Percentiles rank a stretch among this genome's conserved stretches.
These are phyloP conservation scores for Nymphicus hollandicus DNA, from an alignment of 2,113 vertebrate species.

Conservation along the genomic window DNA sequence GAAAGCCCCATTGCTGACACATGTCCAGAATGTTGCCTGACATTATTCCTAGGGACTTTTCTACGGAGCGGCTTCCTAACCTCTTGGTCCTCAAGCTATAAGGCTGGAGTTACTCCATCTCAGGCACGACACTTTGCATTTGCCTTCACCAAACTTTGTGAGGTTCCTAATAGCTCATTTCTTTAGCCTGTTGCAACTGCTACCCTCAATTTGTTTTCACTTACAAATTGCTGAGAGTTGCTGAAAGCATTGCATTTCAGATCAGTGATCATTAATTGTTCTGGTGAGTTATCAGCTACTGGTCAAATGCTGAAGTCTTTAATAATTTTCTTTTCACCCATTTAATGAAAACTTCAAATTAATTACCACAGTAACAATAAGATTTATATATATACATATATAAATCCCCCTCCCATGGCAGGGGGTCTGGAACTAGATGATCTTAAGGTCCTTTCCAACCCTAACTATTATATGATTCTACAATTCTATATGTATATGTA, in stretches of 20 bases:
- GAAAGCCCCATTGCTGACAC: background rate
- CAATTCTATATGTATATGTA: no score
- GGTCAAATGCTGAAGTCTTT: background rate
- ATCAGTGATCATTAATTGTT: background rate
- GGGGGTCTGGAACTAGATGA: no score
- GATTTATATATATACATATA: accelerated
- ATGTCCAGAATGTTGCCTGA: background rate
- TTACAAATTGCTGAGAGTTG: background rate
- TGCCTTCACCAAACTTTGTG: background rate
- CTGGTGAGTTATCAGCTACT: background rate
- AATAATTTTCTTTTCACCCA: background rate
- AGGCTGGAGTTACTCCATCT: background rate
- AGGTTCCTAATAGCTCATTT: background rate
- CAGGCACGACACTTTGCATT: background rate
- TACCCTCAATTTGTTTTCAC: background rate
- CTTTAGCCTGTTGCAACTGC: background rate
- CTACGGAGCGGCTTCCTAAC: background rate
- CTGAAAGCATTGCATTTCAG: background rate
- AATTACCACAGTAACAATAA: background rate
- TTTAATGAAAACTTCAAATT: background rate
- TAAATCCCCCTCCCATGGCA: no score
- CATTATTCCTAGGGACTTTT: background rate
- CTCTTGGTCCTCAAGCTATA: background rate
- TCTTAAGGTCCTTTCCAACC: no score
- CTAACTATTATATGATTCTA: no score